Percentiles rank a stretch among this genome's conserved stretches.
phyloP scores from a whole-genome alignment of 1,140 invertebrate genomes.

The Zaprionus ornatus region DNA sequence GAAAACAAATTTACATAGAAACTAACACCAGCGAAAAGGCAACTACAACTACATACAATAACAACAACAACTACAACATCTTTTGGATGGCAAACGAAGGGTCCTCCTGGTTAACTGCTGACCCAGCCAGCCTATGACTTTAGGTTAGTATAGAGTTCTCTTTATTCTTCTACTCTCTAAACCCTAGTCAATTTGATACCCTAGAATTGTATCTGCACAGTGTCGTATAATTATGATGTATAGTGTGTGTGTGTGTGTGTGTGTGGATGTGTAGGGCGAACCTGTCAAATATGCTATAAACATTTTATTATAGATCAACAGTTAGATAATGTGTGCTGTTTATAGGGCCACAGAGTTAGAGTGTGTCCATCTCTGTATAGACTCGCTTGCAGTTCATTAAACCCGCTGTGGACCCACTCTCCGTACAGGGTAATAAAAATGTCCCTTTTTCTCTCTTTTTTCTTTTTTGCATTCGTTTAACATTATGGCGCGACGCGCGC shows the following conservation, averaged over 20 bases:
- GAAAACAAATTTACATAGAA: slow-evolving; percentile 80
- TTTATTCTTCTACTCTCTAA: slow-evolving; percentile 36
- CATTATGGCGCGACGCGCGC: slow-evolving; percentile 7
- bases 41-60: slow-evolving; percentile 21
- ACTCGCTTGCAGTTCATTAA: slow-evolving; percentile 4
- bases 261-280: not conserved
- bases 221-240: not conserved
- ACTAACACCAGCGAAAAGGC: slow-evolving; percentile 48
- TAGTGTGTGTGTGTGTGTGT: not conserved
- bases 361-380: not conserved
- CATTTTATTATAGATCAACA: slow-evolving; percentile 9
- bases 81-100: slow-evolving; percentile 42
- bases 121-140: slow-evolving; percentile 69
- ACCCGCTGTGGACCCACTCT: not conserved
- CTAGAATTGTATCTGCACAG: not conserved
- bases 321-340: not conserved
- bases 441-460: slow-evolving; percentile 19
- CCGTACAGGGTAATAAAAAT: slow-evolving; percentile 20
- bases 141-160: slow-evolving; percentile 68
- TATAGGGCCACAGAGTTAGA: not conserved
- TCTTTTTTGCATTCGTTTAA: slow-evolving; percentile 23
- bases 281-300: not conserved
- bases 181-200: slow-evolving; percentile 17
- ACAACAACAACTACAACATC: slow-evolving; percentile 25
- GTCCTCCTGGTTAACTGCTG: slow-evolving; percentile 74